A percentile compares a stretch with the other conserved stretches of the same genome.
These are phyloP conservation scores for Caerostris extrusa DNA, from an alignment of 1,140 invertebrate genomes.

Conservation along the genomic window DNA sequence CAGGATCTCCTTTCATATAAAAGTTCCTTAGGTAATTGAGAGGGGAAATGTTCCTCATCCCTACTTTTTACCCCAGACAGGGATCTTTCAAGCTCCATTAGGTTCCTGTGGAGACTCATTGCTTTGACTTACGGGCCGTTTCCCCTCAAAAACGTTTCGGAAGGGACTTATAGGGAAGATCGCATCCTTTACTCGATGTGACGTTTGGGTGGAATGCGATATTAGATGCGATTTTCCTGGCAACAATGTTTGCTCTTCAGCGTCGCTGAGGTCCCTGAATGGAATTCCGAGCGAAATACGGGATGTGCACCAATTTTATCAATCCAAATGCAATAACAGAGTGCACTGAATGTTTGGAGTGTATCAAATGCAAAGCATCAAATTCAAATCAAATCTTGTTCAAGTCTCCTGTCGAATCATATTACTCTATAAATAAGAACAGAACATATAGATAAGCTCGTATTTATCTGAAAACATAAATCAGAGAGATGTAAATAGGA, in stretches of 20 bases:
- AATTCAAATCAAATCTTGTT: too few relatives aligned
- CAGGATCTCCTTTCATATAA: background rate
- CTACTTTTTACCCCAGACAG: background rate
- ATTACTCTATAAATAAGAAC: too few relatives aligned
- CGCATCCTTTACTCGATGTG: background rate
- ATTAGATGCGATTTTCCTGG: background rate
- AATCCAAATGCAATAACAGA: too few relatives aligned
- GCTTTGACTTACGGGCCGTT: constrained; percentile 52
- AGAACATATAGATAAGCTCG: too few relatives aligned
- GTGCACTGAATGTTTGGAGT: too few relatives aligned
- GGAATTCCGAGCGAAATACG: too few relatives aligned
- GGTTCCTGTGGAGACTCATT: constrained; percentile 40
- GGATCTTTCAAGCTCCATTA: constrained; percentile 61
- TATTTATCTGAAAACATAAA: too few relatives aligned
- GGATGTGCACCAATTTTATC: too few relatives aligned
- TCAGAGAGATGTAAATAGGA: too few relatives aligned
- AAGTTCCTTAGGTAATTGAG: constrained; percentile 42
- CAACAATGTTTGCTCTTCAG: background rate
- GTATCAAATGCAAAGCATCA: too few relatives aligned
- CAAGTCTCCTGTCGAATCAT: too few relatives aligned
- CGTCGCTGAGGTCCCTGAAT: too few relatives aligned
- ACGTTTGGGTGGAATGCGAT: constrained; percentile 21
- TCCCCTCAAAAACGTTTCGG: constrained; percentile 36
- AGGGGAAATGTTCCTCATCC: constrained; percentile 15
- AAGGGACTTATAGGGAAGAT: background rate